Conservation (phyloP, 1,140 invertebrate genomes). For the Lordiphosa clarofinis region DNA sequence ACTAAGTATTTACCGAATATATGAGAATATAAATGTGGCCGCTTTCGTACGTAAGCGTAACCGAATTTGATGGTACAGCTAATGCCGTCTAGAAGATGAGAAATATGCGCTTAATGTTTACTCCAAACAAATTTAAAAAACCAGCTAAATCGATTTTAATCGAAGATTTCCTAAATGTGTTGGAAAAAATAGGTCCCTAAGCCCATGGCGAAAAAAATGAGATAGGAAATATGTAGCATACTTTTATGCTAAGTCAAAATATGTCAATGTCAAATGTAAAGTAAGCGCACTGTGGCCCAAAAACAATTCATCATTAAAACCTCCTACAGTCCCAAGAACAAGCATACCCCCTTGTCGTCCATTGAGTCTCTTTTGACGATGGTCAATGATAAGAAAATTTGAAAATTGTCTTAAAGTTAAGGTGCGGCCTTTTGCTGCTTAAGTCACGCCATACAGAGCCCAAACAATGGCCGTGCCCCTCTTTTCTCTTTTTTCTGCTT, state of each 20-base stretch:
- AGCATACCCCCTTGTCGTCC: slow-evolving; percentile 11
- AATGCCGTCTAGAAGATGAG: no score
- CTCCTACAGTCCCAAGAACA: slow-evolving; percentile 21
- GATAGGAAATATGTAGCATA: slow-evolving; percentile 60
- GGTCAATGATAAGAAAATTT: slow-evolving; percentile 14
- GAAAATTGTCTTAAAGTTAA: slow-evolving; percentile 53
- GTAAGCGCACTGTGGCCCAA: slow-evolving; percentile 43
- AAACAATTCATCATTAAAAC: slow-evolving; percentile 70
- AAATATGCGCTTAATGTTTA: no score
- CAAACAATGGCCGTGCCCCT: slow-evolving; percentile 15
- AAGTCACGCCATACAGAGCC: slow-evolving; percentile 33
- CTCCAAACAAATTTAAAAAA: no score
- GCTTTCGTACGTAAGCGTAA: no score
- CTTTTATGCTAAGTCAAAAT: slow-evolving; percentile 68
- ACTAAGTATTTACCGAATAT: no score
- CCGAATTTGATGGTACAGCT: no score
- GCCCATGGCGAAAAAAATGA: neutral
- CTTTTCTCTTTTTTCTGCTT: slow-evolving; percentile 14
- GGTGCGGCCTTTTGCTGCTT: slow-evolving; percentile 42
- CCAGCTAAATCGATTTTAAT: no score
- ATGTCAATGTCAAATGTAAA: slow-evolving; percentile 71
- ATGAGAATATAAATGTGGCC: no score
- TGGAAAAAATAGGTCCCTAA: no score
- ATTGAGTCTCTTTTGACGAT: slow-evolving; percentile 2
- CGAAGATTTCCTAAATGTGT: no score